Conservation (phyloP, 2,113 vertebrate species). For the Rattus rattus region DNA sequence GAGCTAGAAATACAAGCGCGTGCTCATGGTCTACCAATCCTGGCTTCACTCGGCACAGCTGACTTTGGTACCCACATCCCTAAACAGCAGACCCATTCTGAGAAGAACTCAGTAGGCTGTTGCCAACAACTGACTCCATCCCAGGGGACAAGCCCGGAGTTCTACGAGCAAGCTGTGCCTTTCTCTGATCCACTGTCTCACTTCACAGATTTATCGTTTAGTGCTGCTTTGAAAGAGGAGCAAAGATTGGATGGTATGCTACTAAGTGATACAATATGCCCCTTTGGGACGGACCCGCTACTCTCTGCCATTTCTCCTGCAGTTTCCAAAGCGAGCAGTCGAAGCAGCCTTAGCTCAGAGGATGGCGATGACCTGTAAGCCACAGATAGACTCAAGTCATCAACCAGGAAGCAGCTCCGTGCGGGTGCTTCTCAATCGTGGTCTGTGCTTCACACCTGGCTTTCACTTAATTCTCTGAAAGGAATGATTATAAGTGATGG, state of each 20-base stretch:
- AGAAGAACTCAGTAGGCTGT: conserved; percentile 91
- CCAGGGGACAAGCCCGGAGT: conserved; percentile 85
- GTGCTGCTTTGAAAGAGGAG: conserved; percentile 94
- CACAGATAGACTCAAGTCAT: conserved; percentile 20
- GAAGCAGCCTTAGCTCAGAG: conserved; percentile 96
- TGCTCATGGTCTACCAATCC: conserved; percentile 93
- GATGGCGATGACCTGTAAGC: conserved; percentile 92
- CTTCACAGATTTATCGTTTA: conserved; percentile 98
- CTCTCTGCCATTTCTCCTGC: conserved; percentile 93
- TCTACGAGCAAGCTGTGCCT: conserved; percentile 87
- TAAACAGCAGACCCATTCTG: conserved; percentile 90
- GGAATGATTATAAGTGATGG: conserved; percentile 58
- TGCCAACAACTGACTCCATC: conserved; percentile 86
- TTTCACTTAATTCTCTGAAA: conserved; percentile 68
- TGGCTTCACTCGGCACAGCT: conserved; percentile 86
- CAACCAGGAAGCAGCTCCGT: conserved; percentile 32
- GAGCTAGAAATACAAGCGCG: conserved; percentile 97
- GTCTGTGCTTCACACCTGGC: neutral
- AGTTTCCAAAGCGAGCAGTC: conserved; percentile 95
- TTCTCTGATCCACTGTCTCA: conserved; percentile 98
- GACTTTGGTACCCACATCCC: conserved; percentile 91
- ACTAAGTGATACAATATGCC: conserved; percentile 92
- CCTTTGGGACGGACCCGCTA: conserved; percentile 93
- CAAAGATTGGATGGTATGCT: conserved; percentile 93
- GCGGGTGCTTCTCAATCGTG: conserved; percentile 70